phyloP scores from a whole-genome alignment of 2,113 vertebrate species.

The Siphamia tubifer region DNA sequence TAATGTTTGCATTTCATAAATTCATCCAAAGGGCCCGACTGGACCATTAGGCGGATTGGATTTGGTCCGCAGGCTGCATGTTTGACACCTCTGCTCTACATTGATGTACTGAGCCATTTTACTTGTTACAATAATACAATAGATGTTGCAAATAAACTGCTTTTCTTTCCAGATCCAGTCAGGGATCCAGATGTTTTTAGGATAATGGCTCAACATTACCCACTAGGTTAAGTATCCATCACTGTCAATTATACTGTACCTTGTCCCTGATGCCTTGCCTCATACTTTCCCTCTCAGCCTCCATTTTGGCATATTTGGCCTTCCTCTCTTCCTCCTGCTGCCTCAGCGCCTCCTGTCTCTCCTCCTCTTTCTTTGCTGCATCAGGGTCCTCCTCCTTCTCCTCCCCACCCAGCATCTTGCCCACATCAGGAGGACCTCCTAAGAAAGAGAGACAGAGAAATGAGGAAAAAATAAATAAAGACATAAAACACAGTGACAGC shows the following conservation, averaged over 20 bases:
- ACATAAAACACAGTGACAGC: slow-evolving; percentile 4
- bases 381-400: slow-evolving; percentile 97
- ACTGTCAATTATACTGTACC: slow-evolving; percentile 70
- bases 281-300: slow-evolving; percentile 93
- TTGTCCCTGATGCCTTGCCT: slow-evolving; percentile 98
- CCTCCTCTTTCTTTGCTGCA: slow-evolving; percentile 95
- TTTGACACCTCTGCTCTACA: no score
- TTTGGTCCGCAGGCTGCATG: no score
- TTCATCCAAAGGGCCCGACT: no score
- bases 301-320: slow-evolving; percentile 96
- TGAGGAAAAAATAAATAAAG: neutral
- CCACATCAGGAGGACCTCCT: slow-evolving; percentile 96
- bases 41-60: no score
- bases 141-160: no score
- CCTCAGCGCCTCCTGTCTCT: slow-evolving; percentile 93
- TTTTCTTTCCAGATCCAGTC: no score
- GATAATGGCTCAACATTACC: neutral
- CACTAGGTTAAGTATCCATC: neutral
- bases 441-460: neutral
- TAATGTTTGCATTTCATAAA: no score
- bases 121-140: no score
- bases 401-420: slow-evolving; percentile 97
- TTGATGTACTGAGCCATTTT: no score
- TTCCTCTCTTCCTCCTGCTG: slow-evolving; percentile 98
- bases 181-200: no score